phyloP scores from a whole-genome alignment of 2,797 vertebrate species.

The Myotis vivesi region DNA sequence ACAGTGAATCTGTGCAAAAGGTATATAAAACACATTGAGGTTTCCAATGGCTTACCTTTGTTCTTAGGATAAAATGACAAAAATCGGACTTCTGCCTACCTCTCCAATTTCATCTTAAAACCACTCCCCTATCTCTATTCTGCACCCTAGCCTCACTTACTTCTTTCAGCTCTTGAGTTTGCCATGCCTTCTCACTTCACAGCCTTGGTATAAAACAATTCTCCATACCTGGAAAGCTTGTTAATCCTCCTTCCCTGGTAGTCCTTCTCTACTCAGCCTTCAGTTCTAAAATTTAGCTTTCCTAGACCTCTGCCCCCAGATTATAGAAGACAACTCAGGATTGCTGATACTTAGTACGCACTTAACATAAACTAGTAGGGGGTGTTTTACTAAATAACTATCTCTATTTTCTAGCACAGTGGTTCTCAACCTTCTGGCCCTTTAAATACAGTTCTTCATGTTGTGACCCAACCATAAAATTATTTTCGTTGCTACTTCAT shows the following conservation, averaged over 20 bases:
- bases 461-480: no score
- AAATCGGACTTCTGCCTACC: not conserved
- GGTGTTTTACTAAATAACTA: not conserved
- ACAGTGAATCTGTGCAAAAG: not conserved
- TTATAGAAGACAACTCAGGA: not conserved
- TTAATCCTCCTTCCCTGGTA: not conserved
- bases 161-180: not conserved
- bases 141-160: not conserved
- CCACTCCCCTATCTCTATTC: not conserved
- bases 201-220: not conserved
- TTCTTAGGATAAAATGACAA: not conserved
- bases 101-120: slow-evolving; percentile 16
- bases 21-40: not conserved
- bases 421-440: no score
- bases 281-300: not conserved
- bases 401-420: not conserved
- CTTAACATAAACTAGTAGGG: not conserved
- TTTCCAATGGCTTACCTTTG: not conserved
- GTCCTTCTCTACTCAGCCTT: not conserved
- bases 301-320: not conserved
- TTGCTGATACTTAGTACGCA: not conserved
- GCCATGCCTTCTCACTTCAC: not conserved
- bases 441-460: no score
- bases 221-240: not conserved
- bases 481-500: no score